Evolutionary conservation across 1,140 invertebrate species (phyloP), one percentile per base, ranked within the genome.

Genomic region (Polypedilum vanderplanki): DNA sequence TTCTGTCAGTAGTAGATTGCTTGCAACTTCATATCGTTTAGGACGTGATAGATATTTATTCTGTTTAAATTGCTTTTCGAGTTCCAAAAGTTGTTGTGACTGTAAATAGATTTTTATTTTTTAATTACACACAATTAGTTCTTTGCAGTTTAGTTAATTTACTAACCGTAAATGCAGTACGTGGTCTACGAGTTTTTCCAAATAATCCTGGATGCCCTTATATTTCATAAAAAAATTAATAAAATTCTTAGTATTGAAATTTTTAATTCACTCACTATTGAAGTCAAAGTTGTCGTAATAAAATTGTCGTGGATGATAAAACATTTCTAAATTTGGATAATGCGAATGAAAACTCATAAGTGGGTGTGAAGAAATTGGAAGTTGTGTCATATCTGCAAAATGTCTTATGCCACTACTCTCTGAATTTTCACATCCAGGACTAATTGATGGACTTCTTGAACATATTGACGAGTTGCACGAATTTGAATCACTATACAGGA

Each of bases 11-110:
- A 97, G 96, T 74, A 99, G 84, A 67, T 94, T 95, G 20, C 97
- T 98, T 41, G 98, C 98, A 7, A 99, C 97, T 86, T 99, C 97
- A 81, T 98, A 99, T 80, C 98, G 87, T 85, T 98, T 98, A 1
- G 98, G 98, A 79, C 98, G 87, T 40, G 97, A 99, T 18, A 99
- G 88, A 85, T 99, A 99, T 85, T 99, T 99, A 86, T 98, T 99
- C 86, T 98, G 94, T 74, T 95, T 88, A 85, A 99, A 99, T 85
- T 99, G 97, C 83, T 98, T 95, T 84, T 99, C 98, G 79, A 99
- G 85, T 85, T 99, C 97, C 75, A 99, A 86, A 20, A 99, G 88
- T 82, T 99, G 98, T 83, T 99, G 97, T 12, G 93, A 97, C 65
- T 70, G 65, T 70, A 22, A 70, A 70, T 2, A 22, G 17, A 70